phyloP scores from a whole-genome alignment of 2,113 vertebrate species.

The Varanus komodoensis region DNA sequence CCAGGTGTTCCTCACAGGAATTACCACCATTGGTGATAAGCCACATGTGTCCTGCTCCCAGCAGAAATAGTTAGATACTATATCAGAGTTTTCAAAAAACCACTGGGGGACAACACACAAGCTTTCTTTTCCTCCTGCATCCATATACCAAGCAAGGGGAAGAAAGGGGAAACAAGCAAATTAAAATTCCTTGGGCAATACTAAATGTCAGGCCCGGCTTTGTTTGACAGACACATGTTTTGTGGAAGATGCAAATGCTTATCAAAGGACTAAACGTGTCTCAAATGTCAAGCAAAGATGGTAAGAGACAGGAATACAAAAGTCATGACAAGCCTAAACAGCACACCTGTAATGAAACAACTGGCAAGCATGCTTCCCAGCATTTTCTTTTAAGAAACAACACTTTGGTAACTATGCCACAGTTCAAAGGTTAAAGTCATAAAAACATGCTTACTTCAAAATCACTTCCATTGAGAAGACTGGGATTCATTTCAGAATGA shows the following conservation, averaged over 20 bases:
- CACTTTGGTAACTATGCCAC: not conserved
- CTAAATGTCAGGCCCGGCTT: not conserved
- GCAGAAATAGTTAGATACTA: not conserved
- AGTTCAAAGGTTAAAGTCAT: not conserved
- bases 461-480: not conserved
- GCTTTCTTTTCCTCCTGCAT: not conserved
- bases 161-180: not conserved
- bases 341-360: not conserved
- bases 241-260: not conserved
- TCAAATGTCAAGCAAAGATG: conserved; percentile 1
- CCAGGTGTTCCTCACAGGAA: not conserved
- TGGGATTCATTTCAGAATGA: not conserved
- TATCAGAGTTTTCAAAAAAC: not conserved
- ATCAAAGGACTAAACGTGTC: not conserved
- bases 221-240: not conserved
- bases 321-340: not conserved
- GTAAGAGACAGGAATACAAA: not conserved
- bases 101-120: not conserved
- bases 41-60: not conserved
- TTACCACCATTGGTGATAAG: not conserved
- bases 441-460: not conserved
- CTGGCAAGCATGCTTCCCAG: not conserved
- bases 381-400: not conserved
- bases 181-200: not conserved
- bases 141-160: not conserved